These are phyloP conservation scores for Eupithecia tripunctaria DNA, from an alignment of 2,888 invertebrate genomes.

Conservation along the genomic window DNA sequence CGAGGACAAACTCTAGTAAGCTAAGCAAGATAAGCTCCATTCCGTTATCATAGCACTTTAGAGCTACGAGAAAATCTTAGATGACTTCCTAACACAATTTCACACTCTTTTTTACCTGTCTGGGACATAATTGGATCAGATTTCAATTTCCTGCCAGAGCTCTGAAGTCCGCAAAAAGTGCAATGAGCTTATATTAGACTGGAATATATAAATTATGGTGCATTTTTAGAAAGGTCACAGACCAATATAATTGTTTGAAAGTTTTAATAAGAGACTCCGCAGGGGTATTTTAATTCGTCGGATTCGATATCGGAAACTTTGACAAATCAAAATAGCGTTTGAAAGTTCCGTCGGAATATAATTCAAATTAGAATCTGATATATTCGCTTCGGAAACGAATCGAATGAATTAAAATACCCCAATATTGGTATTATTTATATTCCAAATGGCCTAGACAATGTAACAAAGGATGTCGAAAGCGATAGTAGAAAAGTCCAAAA, in stretches of 20 bases:
- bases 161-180: conserved; percentile 12
- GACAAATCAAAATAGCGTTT: too few species aligned
- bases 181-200: background rate
- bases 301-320: too few species aligned
- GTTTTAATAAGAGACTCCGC: background rate
- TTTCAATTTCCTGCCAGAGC: conserved; percentile 14
- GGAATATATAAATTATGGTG: background rate
- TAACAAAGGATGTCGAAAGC: too few species aligned
- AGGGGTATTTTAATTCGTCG: too few species aligned
- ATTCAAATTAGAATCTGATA: too few species aligned
- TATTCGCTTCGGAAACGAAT: too few species aligned
- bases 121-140: conserved; percentile 14
- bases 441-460: too few species aligned
- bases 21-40: background rate
- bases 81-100: conserved; percentile 12
- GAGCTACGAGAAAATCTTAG: background rate
- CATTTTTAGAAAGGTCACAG: background rate
- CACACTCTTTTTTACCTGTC: conserved; percentile 9
- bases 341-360: too few species aligned
- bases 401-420: too few species aligned
- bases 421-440: too few species aligned
- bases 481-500: too few species aligned
- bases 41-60: background rate
- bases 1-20: background rate
- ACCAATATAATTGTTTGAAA: background rate